Evolutionary conservation across 64 coral and sea anemone genomes (phyloP).

Genomic region (Cladopsammia gracilis): DNA sequence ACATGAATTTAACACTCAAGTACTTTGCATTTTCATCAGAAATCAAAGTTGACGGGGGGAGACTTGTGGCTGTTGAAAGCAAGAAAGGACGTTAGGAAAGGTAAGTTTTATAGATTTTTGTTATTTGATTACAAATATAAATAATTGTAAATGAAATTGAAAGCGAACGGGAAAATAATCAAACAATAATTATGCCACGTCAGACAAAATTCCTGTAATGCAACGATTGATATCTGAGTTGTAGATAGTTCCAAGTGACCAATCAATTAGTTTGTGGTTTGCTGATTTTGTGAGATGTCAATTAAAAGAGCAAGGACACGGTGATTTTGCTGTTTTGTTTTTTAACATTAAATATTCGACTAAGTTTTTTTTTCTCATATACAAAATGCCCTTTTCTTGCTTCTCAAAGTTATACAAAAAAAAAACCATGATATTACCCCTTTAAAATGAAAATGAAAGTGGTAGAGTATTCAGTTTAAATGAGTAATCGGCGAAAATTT

Average conservation of each 20-base stretch:
- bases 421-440: no score
- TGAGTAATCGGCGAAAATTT: no score
- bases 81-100: conserved; percentile 20
- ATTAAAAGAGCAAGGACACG: neutral
- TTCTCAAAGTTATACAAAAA: no score
- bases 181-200: neutral
- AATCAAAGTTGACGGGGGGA: conserved; percentile 18
- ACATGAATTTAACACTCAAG: neutral
- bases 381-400: no score
- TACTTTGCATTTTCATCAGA: neutral
- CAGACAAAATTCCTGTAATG: neutral
- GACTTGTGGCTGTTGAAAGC: conserved; percentile 10
- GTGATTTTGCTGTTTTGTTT: no score
- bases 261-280: neutral
- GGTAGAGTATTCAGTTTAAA: no score
- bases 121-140: neutral
- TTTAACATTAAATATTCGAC: no score
- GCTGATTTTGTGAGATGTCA: neutral
- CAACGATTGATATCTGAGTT: neutral
- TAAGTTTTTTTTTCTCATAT: no score
- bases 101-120: neutral
- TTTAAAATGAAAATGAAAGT: no score
- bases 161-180: neutral
- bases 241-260: conserved; percentile 8
- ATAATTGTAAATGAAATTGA: neutral